Percentiles rank a stretch among this genome's conserved stretches.
Evolutionary conservation across 2,797 vertebrate species (phyloP).

Genomic region (Scyliorhinus canicula): DNA sequence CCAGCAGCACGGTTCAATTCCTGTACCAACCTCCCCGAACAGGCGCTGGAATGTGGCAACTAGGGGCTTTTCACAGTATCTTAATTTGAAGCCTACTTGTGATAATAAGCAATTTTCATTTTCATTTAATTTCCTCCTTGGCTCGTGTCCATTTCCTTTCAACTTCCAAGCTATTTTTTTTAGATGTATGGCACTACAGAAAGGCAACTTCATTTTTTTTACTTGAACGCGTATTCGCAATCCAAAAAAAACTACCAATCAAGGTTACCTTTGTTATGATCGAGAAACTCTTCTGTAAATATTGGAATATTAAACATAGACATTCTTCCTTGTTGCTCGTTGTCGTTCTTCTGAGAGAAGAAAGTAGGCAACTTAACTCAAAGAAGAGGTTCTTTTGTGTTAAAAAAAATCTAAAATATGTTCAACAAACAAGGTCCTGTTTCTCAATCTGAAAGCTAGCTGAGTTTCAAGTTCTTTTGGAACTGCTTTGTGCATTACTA

Average conservation of each 20-base stretch:
- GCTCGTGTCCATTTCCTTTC: neutral
- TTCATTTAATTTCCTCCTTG: too few species aligned
- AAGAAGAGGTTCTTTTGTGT: neutral
- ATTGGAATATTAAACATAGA: constrained; percentile 38
- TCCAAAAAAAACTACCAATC: neutral
- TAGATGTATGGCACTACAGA: neutral
- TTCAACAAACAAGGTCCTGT: neutral
- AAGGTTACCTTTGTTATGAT: constrained; percentile 36
- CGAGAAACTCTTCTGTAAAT: constrained; percentile 36
- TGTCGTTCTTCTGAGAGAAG: neutral
- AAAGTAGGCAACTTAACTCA: neutral
- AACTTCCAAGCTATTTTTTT: neutral
- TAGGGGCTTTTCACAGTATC: too few species aligned
- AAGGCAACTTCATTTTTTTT: neutral
- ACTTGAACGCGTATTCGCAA: neutral
- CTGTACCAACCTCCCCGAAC: too few species aligned
- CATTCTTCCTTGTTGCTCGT: constrained; percentile 31
- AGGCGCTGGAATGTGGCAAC: too few species aligned
- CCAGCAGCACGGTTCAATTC: too few species aligned
- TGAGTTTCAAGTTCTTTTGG: neutral
- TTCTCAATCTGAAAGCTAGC: neutral
- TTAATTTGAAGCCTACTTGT: too few species aligned
- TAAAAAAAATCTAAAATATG: neutral
- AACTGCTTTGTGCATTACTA: neutral
- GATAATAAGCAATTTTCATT: too few species aligned